phyloP scores from a whole-genome alignment of 1,140 invertebrate species.

The Acyrthosiphon pisum region DNA sequence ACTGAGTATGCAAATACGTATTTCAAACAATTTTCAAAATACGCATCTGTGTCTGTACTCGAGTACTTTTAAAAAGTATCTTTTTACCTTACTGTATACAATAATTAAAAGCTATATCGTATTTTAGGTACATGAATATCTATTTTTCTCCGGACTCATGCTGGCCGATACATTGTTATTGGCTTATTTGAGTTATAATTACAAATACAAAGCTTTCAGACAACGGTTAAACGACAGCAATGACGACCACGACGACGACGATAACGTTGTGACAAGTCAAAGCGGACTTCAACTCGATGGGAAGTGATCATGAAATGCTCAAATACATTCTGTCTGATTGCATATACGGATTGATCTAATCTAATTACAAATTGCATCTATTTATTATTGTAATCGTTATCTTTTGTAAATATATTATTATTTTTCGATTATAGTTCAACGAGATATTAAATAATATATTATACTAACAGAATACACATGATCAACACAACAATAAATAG shows the following conservation, averaged over 20 bases:
- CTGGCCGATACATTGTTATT: constrained; percentile 82
- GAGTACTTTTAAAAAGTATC: too few species aligned
- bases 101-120: constrained; percentile 59
- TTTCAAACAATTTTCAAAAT: too few species aligned
- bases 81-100: not conserved
- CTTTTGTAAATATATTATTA: too few species aligned
- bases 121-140: constrained; percentile 82
- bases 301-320: not conserved
- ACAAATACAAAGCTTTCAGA: constrained; percentile 64
- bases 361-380: not conserved
- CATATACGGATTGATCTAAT: not conserved
- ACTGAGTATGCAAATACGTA: too few species aligned
- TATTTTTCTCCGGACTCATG: constrained; percentile 88
- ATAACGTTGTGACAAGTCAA: not conserved
- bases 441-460: not conserved
- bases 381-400: too few species aligned
- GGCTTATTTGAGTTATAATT: constrained; percentile 74
- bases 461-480: not conserved
- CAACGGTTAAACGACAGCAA: not conserved
- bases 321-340: not conserved
- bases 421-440: too few species aligned
- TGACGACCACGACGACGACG: not conserved
- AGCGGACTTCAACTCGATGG: not conserved
- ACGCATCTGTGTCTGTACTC: too few species aligned
- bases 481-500: not conserved